Base-by-base conservation (phyloP, 2,797 vertebrate species). In the Aphelocoma californica region DNA sequence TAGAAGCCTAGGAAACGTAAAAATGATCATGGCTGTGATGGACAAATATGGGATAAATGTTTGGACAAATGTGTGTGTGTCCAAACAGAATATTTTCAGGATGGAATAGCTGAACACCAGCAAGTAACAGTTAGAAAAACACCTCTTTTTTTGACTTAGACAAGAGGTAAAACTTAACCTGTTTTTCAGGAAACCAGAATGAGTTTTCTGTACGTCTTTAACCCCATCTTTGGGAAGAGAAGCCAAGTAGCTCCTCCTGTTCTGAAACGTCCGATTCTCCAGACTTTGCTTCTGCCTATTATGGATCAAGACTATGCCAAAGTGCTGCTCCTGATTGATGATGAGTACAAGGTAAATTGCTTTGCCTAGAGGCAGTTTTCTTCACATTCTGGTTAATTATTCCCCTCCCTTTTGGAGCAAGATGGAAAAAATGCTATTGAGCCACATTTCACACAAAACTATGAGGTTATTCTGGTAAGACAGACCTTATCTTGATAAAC, bases 231-330 rank as follows among this genome's bases (percentile, higher is more conserved):
- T 96, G 99, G 99, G 42, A 99, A 98, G 96, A 99, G 98, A 98
- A 99, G 99, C 95, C 99, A 99, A 58, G 97, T 99, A 79, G 98
- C 97, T 28, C 98, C 99, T 18, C 99, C 99, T 6, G 92, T 97
- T 86, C 97, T 99, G 92, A 98, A 98, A 88, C 98, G 98, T 51
- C 99, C 99, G 3, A 93, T 99, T 67, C 98, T 99, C 75, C 99
- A 99, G 97, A 99, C 99, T 8, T 96, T 99, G 84, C 97, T 99
- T 81, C 98, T 99, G 71, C 99, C 99, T 11, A 88, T 99, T 93
- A 99, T 99, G 98, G 99, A 99, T 96, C 99, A 99, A 97, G 99
- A 99, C 92, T 99, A 99, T 10, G 98, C 99, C 61, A 99, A 99
- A 93, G 99, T 99, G 24, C 96, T 99, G 18, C 98, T 99, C 8